Base-by-base conservation (phyloP, 2,113 vertebrate genomes). In the Myotis brandtii region DNA sequence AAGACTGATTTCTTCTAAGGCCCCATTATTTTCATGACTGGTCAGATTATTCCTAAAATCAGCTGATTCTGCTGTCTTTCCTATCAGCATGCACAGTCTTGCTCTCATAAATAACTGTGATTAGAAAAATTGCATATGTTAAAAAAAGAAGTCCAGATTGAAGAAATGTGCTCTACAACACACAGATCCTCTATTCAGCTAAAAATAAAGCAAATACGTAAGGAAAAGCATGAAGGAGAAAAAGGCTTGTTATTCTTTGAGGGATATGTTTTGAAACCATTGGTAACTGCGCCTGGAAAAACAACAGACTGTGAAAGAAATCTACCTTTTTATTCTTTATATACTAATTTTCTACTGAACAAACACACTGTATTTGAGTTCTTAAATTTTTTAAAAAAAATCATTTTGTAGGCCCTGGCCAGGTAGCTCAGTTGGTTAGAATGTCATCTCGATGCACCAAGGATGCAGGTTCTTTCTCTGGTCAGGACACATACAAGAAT, bases 151-250 rank as follows among this genome's bases (percentile, higher is more conserved):
- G 9, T 54, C 72, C 67, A 96, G 25, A n/a, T 82, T 77, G 80
- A 96, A 17, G 32, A 96, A 93, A 86, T 86, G 89, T 92, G 48
- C 21, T 83, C 69, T 93, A 20, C 86, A 97, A 79, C 7, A 86
- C 46, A 75, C 34, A 85, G 43, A 96, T 91, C 25, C 23, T 79
- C 48, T 70, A 27, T 77, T 64, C 66, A 79, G 87, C 75, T 95
- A 89, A 96, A 93, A 96, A 87, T 92, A 96, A 96, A 94, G 54
- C 80, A 86, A 95, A 25, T 79, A n/a, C 69, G 52, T 92, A 89
- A 86, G 32, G 43, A 21, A 95, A 82, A 96, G 23, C 23, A 73
- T 89, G 89, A 83, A 95, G 93, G 59, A 76, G 50, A 93, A 86
- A 94, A 89, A 56, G 4, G 13, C 11, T 92, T 89, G 32, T n/a